Conservation (phyloP, 2,113 vertebrate genomes). For the Corythornis cristatus region DNA sequence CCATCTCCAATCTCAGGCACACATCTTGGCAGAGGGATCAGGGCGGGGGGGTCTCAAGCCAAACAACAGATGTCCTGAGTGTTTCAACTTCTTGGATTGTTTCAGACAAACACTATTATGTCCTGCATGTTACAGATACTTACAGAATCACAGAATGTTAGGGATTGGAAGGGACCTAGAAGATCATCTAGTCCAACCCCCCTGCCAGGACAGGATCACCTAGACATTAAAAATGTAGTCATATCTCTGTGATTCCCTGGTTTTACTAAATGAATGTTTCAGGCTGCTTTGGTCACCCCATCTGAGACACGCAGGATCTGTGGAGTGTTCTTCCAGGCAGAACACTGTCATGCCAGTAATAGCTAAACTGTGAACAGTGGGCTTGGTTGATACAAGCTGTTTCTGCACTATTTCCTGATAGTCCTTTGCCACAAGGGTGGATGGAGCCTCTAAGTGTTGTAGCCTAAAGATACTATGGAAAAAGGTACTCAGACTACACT, state of each 20-base stretch:
- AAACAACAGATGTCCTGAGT: too few species aligned
- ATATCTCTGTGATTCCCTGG: background rate
- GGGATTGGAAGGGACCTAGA: too few species aligned
- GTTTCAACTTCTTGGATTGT: too few species aligned
- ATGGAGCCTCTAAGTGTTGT: background rate
- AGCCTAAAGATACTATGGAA: background rate
- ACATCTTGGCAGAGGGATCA: too few species aligned
- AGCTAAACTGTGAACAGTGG: background rate
- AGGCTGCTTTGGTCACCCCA: background rate
- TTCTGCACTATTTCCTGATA: background rate
- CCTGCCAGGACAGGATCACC: too few species aligned
- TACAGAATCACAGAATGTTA: too few species aligned
- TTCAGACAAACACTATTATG: too few species aligned
- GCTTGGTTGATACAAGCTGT: background rate
- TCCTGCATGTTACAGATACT: too few species aligned
- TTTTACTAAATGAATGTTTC: background rate
- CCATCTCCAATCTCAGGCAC: too few species aligned
- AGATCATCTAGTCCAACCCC: too few species aligned
- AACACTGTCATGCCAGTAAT: background rate
- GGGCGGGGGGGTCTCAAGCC: too few species aligned
- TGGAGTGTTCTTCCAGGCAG: background rate
- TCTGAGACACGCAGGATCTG: background rate
- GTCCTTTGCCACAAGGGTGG: background rate
- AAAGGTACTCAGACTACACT: background rate
- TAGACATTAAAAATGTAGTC: background rate